A percentile compares a stretch with the other conserved stretches of the same genome.
These are phyloP conservation scores for Drosophila niveifrons DNA, from an alignment of 2,888 invertebrate genomes.

Conservation along the genomic window DNA sequence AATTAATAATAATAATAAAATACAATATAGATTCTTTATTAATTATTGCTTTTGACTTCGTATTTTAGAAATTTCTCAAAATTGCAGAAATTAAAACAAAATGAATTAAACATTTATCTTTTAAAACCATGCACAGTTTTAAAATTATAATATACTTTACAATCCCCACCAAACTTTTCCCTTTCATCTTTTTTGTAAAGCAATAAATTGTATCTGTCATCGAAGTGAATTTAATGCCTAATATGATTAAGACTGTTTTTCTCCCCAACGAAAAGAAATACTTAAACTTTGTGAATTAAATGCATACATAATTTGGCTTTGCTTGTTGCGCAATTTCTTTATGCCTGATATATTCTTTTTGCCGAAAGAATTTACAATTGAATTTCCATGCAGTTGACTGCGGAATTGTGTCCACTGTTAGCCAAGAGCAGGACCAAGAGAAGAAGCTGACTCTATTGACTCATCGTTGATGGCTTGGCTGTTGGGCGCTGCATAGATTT, in stretches of 20 bases:
- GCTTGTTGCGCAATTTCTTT: constrained; percentile 19
- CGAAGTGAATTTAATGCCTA: background rate
- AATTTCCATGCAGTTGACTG: constrained; percentile 39
- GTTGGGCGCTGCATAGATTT: constrained; percentile 70
- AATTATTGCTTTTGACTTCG: no score
- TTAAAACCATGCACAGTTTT: no score
- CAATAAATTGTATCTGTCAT: background rate
- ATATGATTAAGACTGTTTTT: background rate
- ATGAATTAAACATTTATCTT: no score
- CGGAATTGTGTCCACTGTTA: constrained; percentile 63
- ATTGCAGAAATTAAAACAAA: no score
- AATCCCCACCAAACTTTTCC: background rate
- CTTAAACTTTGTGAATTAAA: constrained; percentile 26
- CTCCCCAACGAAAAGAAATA: background rate
- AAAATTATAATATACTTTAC: background rate
- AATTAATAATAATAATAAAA: no score
- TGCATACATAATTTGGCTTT: constrained; percentile 22
- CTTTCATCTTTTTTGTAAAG: background rate
- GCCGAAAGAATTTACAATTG: constrained; percentile 14
- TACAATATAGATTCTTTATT: no score
- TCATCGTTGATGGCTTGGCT: constrained; percentile 75
- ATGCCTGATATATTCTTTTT: background rate
- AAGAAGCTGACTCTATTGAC: constrained; percentile 68
- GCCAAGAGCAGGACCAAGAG: constrained; percentile 21
- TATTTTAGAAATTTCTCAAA: no score